phyloP scores from a whole-genome alignment of 2,113 vertebrate genomes.

The Neomonachus schauinslandi region DNA sequence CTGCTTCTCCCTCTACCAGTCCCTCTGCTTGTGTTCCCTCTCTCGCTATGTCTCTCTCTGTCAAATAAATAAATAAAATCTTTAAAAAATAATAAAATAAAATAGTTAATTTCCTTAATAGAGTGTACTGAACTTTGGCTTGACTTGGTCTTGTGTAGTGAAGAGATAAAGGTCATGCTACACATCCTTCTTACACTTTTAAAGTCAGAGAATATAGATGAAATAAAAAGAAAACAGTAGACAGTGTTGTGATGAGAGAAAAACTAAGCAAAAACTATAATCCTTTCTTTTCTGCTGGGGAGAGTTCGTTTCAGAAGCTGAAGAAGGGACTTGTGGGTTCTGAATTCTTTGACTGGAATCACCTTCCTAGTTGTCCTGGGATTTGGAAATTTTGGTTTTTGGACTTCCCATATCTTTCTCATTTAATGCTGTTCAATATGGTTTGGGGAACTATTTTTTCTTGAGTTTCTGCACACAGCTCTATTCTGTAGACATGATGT shows the following conservation, averaged over 20 bases:
- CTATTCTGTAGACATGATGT: conserved; percentile 39
- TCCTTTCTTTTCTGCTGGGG: background rate
- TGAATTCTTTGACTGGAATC: background rate
- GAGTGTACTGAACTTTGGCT: background rate
- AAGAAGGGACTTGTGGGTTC: background rate
- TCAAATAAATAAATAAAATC: no score
- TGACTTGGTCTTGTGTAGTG: background rate
- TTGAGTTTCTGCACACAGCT: conserved; percentile 48
- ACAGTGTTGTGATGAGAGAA: background rate
- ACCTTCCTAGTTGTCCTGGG: background rate
- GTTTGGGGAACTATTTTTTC: background rate
- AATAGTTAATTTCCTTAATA: background rate
- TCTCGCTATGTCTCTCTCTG: no score
- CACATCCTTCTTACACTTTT: background rate
- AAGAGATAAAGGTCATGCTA: background rate
- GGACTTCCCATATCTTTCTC: background rate
- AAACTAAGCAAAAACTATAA: background rate
- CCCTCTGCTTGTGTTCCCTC: no score
- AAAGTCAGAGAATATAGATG: background rate
- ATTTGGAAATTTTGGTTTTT: background rate
- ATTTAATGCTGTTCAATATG: background rate
- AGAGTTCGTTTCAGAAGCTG: background rate
- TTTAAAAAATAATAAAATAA: background rate
- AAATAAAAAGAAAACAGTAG: background rate
- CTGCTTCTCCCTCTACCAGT: no score